Evolutionary conservation across 1,140 invertebrate genomes (phyloP).

Genomic region (Aleiodes sp.): DNA sequence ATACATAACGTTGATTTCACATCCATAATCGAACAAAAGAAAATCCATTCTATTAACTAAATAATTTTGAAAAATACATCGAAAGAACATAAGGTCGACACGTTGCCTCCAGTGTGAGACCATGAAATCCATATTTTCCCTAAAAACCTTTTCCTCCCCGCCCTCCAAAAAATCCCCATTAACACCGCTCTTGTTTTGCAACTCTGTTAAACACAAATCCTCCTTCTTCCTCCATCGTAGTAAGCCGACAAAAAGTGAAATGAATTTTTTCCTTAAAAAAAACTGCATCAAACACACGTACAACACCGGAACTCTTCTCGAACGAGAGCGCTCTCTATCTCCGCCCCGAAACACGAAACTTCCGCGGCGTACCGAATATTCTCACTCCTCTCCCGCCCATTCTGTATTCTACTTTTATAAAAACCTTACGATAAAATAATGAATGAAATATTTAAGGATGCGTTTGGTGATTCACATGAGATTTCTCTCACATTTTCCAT

Average conservation of each 20-base stretch:
- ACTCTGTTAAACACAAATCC: not conserved
- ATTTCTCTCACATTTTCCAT: constrained; percentile 3
- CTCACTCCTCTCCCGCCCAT: constrained; percentile 29
- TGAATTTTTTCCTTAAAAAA: not conserved
- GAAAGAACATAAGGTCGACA: not conserved
- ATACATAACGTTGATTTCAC: too few species aligned
- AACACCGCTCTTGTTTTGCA: constrained; percentile 13
- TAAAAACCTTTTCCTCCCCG: not conserved
- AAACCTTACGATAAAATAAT: constrained; percentile 21
- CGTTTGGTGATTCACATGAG: constrained; percentile 11
- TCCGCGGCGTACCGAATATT: constrained; percentile 48
- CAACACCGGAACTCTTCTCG: constrained; percentile 32
- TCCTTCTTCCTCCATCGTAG: not conserved
- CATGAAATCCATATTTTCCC: constrained; percentile 25
- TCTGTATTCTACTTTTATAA: not conserved
- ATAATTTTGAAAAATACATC: not conserved
- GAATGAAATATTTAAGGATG: constrained; percentile 15
- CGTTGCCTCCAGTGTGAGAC: not conserved
- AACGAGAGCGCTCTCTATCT: constrained; percentile 12
- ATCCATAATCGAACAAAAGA: not conserved
- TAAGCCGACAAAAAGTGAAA: not conserved
- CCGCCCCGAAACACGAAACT: constrained; percentile 56
- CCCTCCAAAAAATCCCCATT: not conserved
- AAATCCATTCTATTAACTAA: not conserved
- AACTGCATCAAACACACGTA: constrained; percentile 16